phyloP scores from a whole-genome alignment of 2,888 invertebrate genomes.

The Drepana falcataria region DNA sequence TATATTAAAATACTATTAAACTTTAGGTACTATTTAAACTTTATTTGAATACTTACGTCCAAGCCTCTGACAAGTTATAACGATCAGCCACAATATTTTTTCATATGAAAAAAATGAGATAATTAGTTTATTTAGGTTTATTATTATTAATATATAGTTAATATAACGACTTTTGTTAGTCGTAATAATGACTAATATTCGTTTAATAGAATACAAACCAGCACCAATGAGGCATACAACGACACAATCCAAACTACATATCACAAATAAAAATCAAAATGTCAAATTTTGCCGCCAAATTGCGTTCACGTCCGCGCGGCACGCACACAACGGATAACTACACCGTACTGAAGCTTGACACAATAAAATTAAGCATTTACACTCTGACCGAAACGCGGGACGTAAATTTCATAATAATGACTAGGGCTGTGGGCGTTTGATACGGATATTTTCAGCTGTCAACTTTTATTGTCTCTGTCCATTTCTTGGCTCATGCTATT shows the following conservation, averaged over 20 bases:
- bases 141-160: not conserved
- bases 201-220: not conserved
- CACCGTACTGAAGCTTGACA: slow-evolving; percentile 52
- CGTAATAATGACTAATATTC: too few species aligned
- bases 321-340: slow-evolving; percentile 49
- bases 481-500: too few species aligned
- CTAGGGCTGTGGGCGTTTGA: slow-evolving; percentile 15
- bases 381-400: slow-evolving; percentile 30
- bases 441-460: too few species aligned
- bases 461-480: too few species aligned
- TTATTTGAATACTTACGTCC: too few species aligned
- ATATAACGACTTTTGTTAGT: too few species aligned
- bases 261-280: slow-evolving; percentile 5
- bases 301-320: slow-evolving; percentile 35
- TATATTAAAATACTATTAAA: too few species aligned
- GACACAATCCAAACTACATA: not conserved
- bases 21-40: too few species aligned
- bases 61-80: too few species aligned
- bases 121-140: too few species aligned
- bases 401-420: slow-evolving; percentile 56
- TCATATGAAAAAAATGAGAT: too few species aligned
- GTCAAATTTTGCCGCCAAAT: slow-evolving; percentile 17
- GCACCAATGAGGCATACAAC: not conserved
- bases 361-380: slow-evolving; percentile 61
- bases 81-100: too few species aligned